Base-by-base conservation (phyloP, 2,797 vertebrate genomes). In the Gephyroberyx darwinii region DNA sequence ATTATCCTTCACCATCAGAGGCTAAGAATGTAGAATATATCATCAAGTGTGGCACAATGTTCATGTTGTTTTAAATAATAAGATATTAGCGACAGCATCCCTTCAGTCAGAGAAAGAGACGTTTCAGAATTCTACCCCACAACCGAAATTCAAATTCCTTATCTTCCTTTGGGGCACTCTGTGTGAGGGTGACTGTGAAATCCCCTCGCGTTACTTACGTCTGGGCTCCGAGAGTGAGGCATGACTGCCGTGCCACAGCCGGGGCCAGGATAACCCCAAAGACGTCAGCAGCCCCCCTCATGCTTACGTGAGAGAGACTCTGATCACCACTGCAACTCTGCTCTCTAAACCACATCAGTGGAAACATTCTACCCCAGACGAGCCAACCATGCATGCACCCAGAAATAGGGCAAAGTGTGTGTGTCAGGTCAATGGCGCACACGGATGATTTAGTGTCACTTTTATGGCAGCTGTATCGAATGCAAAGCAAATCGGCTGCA, bases 261-360 rank as follows among this genome's bases (percentile, higher is more conserved):
- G 4, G 14, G 71, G 80, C 88, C 87, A 89, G 85, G 85, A 91
- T 91, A 91, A 91, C 91, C 91, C 89, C 78, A 91, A 86, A 90
- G 89, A 92, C 88, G 90, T 91, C 91, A 93, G 83, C 86, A 88
- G 74, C 72, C 71, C 64, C 62, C 76, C 80, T 57, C 26, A 55
- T 83, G 75, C 82, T 81, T 89, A 74, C 65, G 80, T 90, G 92
- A 88, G 88, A 90, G 83, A 86, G 80, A 71, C 73, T 52, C 19
- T 72, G 79, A 81, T 69, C 39, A 26, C 60, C 12, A 56, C 74
- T 86, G 75, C 77, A 86, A 69, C 73, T 65, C 71, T 77, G 80
- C 77, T 68, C 81, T 79, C 71, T 55, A 76, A 78, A 85, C 81
- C 89, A 90, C 90, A 91, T 91, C 84, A 90, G 82, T 86, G 83